A percentile compares a stretch with the other conserved stretches of the same genome.
Conservation (phyloP, 2,113 vertebrate genomes). For the Coptodon bakossiorum region DNA sequence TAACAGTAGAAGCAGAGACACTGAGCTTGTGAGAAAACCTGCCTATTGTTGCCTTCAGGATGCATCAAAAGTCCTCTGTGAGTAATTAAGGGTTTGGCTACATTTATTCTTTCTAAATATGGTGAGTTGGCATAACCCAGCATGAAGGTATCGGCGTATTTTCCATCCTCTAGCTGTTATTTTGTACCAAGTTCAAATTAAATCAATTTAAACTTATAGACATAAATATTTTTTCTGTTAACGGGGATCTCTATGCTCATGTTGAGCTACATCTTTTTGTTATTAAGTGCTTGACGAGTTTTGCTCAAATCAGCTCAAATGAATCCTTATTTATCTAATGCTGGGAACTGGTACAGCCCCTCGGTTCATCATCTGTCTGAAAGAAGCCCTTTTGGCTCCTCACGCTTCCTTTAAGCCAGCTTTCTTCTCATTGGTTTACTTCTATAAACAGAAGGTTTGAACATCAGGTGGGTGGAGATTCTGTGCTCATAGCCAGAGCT, state of each 20-base stretch:
- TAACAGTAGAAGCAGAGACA: not conserved
- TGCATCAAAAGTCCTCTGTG: not conserved
- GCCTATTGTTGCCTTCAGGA: not conserved
- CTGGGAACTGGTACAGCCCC: not conserved
- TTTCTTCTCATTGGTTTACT: not conserved
- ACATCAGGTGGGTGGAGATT: not conserved
- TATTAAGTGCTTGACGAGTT: fast-evolving
- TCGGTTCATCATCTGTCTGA: not conserved
- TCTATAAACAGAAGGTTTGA: not conserved
- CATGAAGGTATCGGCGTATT: not conserved
- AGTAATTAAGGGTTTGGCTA: not conserved
- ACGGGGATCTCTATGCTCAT: not conserved
- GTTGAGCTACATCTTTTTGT: not conserved
- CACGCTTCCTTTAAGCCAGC: not conserved
- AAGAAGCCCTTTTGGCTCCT: not conserved
- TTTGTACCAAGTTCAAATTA: not conserved
- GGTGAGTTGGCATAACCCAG: not conserved
- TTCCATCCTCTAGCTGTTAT: not conserved
- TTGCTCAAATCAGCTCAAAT: not conserved
- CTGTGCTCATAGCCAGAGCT: not conserved
- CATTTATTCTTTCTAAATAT: not conserved
- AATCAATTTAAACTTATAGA: not conserved
- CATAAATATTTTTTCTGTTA: not conserved
- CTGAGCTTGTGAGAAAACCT: not conserved
- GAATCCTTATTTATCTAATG: not conserved